phyloP scores from a whole-genome alignment of 2,113 vertebrate genomes.

The Vombatus ursinus region DNA sequence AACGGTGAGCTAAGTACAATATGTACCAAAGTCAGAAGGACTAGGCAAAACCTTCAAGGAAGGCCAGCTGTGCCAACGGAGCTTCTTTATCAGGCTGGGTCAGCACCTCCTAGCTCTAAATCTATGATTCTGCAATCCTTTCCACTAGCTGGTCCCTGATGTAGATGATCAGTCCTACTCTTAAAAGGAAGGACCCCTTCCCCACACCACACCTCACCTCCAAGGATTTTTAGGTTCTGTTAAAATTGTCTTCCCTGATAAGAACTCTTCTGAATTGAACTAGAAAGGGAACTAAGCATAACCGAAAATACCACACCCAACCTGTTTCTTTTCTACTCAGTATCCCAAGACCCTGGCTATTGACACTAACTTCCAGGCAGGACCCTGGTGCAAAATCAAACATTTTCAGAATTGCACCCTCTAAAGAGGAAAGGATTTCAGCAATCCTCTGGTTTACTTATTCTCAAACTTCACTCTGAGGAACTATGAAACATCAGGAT shows the following conservation, averaged over 20 bases:
- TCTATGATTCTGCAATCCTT: neutral
- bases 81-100: neutral
- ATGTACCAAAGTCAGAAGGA: neutral
- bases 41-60: neutral
- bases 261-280: neutral
- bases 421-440: neutral
- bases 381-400: neutral
- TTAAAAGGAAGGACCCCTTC: neutral
- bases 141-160: neutral
- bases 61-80: neutral
- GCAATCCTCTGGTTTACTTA: neutral
- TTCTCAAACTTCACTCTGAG: neutral
- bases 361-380: neutral
- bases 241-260: neutral
- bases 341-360: neutral
- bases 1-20: neutral
- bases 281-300: neutral
- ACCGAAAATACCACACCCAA: neutral
- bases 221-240: neutral
- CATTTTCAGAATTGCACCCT: neutral
- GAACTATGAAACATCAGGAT: neutral
- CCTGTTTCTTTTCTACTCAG: neutral
- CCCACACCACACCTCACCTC: neutral
- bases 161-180: neutral
- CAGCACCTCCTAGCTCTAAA: neutral